phyloP scores from a whole-genome alignment of 2,113 vertebrate genomes.

The Struthio camelus region DNA sequence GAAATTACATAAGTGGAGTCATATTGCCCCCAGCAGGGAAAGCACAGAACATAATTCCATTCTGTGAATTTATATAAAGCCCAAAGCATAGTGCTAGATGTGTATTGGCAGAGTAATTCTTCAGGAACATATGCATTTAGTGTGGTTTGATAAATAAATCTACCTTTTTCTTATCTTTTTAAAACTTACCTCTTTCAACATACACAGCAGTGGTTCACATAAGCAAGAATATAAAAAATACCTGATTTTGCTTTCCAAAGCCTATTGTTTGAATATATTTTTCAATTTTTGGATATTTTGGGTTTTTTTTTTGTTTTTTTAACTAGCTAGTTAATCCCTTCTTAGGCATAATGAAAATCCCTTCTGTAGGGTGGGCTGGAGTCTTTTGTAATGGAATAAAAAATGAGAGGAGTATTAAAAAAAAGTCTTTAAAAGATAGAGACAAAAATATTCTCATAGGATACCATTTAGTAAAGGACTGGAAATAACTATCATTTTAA shows the following conservation, averaged over 20 bases:
- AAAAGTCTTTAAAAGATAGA: background rate
- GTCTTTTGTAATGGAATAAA: background rate
- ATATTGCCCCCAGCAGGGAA: constrained; percentile 81
- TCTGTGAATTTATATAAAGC: background rate
- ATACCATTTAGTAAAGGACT: background rate
- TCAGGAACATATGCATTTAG: background rate
- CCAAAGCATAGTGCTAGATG: background rate
- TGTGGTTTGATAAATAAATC: background rate
- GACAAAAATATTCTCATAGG: background rate
- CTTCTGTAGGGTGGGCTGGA: background rate
- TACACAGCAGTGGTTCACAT: background rate
- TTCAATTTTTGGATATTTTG: background rate
- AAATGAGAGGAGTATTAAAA: background rate
- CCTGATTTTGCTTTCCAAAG: background rate
- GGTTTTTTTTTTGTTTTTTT: background rate
- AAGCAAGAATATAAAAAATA: background rate
- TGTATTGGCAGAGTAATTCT: background rate
- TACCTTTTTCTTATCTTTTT: background rate
- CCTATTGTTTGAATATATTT: background rate
- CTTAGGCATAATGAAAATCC: background rate
- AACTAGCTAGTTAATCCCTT: background rate
- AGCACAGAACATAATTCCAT: constrained; percentile 33
- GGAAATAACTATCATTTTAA: background rate
- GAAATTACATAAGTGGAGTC: too few relatives aligned
- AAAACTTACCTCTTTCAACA: background rate